Percentiles rank a stretch among this genome's conserved stretches.
These are phyloP conservation scores for Chrysolina oricalcia DNA, from an alignment of 2,888 invertebrate species.

Conservation along the genomic window DNA sequence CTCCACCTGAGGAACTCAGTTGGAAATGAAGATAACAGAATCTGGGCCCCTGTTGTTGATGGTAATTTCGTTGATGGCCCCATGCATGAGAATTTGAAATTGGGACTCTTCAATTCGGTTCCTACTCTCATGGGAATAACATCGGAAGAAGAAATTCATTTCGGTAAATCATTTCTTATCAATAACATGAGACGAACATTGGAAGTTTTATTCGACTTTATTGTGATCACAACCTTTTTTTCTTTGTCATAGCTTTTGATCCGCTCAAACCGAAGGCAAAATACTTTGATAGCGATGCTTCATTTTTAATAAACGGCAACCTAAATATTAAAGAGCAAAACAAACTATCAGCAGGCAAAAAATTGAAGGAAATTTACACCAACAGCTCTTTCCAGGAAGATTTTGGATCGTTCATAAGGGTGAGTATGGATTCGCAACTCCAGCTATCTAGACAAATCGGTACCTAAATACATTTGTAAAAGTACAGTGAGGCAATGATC, in stretches of 20 bases:
- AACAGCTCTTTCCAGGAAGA: slow-evolving; percentile 30
- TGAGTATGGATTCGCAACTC: neutral
- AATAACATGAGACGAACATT: too few relatives aligned
- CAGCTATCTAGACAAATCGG: too few relatives aligned
- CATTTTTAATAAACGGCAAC: slow-evolving; percentile 30
- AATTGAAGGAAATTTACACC: slow-evolving; percentile 34
- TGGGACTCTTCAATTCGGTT: slow-evolving; percentile 16
- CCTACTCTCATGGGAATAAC: slow-evolving; percentile 32
- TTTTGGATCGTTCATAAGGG: slow-evolving; percentile 27
- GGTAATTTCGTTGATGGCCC: slow-evolving; percentile 18
- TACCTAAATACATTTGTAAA: too few relatives aligned
- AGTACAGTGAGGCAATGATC: too few relatives aligned
- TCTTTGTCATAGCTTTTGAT: neutral
- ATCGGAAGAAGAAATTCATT: slow-evolving; percentile 33
- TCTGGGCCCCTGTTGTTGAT: slow-evolving; percentile 35
- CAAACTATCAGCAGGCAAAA: slow-evolving; percentile 13
- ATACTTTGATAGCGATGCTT: slow-evolving; percentile 19
- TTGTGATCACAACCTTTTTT: too few relatives aligned
- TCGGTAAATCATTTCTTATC: neutral
- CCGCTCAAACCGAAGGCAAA: slow-evolving; percentile 3
- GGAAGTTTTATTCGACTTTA: too few relatives aligned
- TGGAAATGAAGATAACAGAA: slow-evolving; percentile 34
- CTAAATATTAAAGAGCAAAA: slow-evolving; percentile 31
- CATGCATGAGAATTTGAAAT: slow-evolving; percentile 30
- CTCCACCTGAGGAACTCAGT: slow-evolving; percentile 25